Base-by-base conservation (phyloP, 2,797 vertebrate genomes). In the Cygnus olor region DNA sequence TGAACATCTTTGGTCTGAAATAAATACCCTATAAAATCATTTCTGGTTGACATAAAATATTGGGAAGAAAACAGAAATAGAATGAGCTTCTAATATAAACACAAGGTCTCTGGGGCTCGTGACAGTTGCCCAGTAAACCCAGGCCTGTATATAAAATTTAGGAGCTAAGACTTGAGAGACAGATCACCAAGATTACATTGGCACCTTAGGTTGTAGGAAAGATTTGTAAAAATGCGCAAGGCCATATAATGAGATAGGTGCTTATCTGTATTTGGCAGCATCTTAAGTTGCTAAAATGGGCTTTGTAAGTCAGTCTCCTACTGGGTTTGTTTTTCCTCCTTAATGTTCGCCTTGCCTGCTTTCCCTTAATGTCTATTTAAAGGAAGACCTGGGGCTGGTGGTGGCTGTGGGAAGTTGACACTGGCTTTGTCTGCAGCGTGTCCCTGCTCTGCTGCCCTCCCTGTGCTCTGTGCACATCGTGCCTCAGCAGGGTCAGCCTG, bases 231-330 rank as follows among this genome's bases (percentile, higher is more conserved):
- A 94, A 92, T 80, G 85, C 89, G 68, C 0, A 12, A 94, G 83
- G 82, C 80, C 17, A 4, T 89, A 60, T 90, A 93, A 95, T 80
- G 92, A 92, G 91, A 80, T 88, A 89, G 93, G 49, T 91, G 73
- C 70, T 95, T 73, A 85, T 93, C 95, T 95, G 71, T 72, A 77
- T 92, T 92, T 82, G 92, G 64, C 92, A 85, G 34, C 94, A 85
- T 87, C 90, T 95, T 92, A 92, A 95, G 89, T 86, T 95, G 86
- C 93, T 94, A 97, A 94, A 95, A 93, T 44, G 74, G 84, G 83
- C 95, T 85, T 94, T 74, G 95, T 80, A 96, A 96, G 73, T 85
- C 93, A 54, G 36, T 64, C 84, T 93, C 80, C 87, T 71, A 74
- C 90, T 83, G 93, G 88, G 95, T 94, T 89, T 92, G 58, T 53